Conservation (phyloP, 2,797 vertebrate genomes). For the Percopsis omiscomaycus region DNA sequence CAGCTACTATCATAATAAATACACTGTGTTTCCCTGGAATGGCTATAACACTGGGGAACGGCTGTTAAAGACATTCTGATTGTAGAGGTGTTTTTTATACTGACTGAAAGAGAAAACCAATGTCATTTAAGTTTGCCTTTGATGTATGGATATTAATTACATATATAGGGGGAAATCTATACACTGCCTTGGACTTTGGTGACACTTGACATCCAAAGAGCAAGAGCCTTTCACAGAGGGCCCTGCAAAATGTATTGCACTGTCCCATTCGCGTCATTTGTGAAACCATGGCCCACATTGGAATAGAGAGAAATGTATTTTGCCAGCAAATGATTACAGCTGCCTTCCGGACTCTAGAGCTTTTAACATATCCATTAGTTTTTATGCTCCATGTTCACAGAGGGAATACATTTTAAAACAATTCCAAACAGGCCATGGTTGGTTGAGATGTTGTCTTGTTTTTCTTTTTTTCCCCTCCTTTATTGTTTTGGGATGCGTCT, state of each 20-base stretch:
- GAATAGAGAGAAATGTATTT: slow-evolving; percentile 51
- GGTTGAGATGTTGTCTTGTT: slow-evolving; percentile 15
- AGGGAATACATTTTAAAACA: too few species aligned
- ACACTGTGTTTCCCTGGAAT: slow-evolving; percentile 41
- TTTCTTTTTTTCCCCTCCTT: slow-evolving; percentile 21
- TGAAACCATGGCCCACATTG: slow-evolving; percentile 39
- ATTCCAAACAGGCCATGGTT: slow-evolving; percentile 40
- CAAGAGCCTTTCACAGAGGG: slow-evolving; percentile 62
- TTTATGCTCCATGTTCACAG: too few species aligned
- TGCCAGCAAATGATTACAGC: not conserved
- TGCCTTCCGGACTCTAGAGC: too few species aligned
- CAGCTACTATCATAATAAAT: slow-evolving; percentile 42
- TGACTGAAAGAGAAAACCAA: slow-evolving; percentile 40
- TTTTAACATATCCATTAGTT: too few species aligned
- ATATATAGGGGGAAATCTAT: slow-evolving; percentile 39
- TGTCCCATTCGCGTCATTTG: slow-evolving; percentile 49
- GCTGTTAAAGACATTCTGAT: slow-evolving; percentile 49
- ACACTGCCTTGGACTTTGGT: slow-evolving; percentile 71
- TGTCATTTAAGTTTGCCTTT: slow-evolving; percentile 41
- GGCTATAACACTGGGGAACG: slow-evolving; percentile 42
- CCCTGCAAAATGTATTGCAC: slow-evolving; percentile 66
- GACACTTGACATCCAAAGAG: slow-evolving; percentile 71
- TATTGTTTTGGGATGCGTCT: not conserved
- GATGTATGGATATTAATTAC: slow-evolving; percentile 56
- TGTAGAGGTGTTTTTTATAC: slow-evolving; percentile 33